Percentiles rank a stretch among this genome's conserved stretches.
Conservation (phyloP, 2,888 invertebrate species). For the Sminthurinus aureus region DNA sequence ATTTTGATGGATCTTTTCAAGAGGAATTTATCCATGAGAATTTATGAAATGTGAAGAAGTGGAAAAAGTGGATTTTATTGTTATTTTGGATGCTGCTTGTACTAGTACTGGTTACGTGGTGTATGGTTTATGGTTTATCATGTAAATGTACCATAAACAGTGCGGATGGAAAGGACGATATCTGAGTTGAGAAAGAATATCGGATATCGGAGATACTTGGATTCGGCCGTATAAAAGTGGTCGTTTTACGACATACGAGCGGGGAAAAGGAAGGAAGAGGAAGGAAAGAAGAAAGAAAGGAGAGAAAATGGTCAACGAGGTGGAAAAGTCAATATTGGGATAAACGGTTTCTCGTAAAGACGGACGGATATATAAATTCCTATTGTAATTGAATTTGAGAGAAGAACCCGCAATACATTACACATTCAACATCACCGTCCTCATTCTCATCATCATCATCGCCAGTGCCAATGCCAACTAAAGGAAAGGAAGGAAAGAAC, state of each 20-base stretch:
- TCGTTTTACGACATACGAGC: too few species aligned
- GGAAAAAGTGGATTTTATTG: constrained; percentile 3
- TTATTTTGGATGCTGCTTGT: too few species aligned
- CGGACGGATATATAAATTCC: constrained; percentile 61
- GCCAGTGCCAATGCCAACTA: too few species aligned
- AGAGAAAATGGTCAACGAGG: constrained; percentile 59
- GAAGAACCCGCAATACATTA: constrained; percentile 47
- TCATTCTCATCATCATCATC: too few species aligned
- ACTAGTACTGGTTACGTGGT: too few species aligned
- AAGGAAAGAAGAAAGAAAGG: constrained; percentile 23
- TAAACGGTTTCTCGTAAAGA: constrained; percentile 61
- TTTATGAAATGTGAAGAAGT: constrained; percentile 33
- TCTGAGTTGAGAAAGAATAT: too few species aligned
- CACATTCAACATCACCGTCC: neutral
- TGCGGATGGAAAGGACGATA: too few species aligned
- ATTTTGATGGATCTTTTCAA: neutral
- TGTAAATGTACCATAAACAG: neutral
- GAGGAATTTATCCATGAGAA: constrained; percentile 5
- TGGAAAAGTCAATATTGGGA: constrained; percentile 61
- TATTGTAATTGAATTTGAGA: constrained; percentile 60
- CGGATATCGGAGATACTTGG: too few species aligned
- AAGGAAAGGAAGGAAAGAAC: constrained; percentile 32
- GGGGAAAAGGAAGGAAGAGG: neutral
- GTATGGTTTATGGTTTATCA: too few species aligned
- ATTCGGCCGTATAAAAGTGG: too few species aligned